Evolutionary conservation across 92 coral and sea anemone species (phyloP).

Genomic region (Palythoa grandiflora): DNA sequence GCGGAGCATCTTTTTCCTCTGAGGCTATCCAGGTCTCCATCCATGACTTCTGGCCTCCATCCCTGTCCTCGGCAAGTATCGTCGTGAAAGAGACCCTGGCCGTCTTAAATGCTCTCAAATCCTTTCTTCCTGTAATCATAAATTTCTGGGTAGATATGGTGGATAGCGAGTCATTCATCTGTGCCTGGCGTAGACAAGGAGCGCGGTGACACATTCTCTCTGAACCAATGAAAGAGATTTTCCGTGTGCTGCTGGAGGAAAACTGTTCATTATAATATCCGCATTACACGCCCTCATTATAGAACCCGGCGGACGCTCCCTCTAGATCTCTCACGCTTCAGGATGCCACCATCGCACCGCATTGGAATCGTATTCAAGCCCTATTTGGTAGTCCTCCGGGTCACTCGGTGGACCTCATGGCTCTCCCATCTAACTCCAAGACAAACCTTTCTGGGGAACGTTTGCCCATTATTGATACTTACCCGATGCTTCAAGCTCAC

Average conservation of each 20-base stretch:
- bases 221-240: slow-evolving; percentile 44
- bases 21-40: no score
- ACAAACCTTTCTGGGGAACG: slow-evolving; percentile 3
- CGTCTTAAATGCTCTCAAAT: no score
- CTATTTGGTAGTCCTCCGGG: slow-evolving; percentile 59
- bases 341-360: slow-evolving; percentile 47
- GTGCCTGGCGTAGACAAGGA: no score
- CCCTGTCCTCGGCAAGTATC: no score
- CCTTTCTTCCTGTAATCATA: no score
- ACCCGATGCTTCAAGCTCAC: neutral
- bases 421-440: slow-evolving; percentile 46
- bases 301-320: slow-evolving; percentile 63
- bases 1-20: slow-evolving; percentile 2
- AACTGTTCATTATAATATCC: slow-evolving; percentile 48
- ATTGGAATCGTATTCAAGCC: slow-evolving; percentile 41
- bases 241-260: neutral
- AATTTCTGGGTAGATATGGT: no score
- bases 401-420: slow-evolving; percentile 60
- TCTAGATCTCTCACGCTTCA: slow-evolving; percentile 45
- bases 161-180: no score
- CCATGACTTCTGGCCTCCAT: no score
- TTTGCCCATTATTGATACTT: slow-evolving; percentile 48
- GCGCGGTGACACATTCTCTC: slow-evolving; percentile 26
- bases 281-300: slow-evolving; percentile 25
- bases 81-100: no score